phyloP scores from a whole-genome alignment of 2,888 invertebrate genomes.

The Rhodophaea formosa region DNA sequence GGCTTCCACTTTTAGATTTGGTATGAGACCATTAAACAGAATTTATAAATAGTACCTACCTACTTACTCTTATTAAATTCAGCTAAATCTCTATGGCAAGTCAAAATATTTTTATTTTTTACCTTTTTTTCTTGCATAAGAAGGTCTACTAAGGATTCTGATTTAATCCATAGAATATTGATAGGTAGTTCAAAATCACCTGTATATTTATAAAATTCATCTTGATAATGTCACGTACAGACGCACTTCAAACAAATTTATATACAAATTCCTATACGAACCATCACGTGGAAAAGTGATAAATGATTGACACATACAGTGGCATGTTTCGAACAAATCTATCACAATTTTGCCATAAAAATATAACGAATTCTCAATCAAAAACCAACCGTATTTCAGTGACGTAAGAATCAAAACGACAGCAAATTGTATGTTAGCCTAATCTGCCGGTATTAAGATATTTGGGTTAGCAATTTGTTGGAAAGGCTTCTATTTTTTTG shows the following conservation, averaged over 20 bases:
- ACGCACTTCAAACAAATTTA: neutral
- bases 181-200: too few relatives aligned
- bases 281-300: neutral
- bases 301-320: neutral
- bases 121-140: too few relatives aligned
- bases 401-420: neutral
- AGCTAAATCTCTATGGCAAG: too few relatives aligned
- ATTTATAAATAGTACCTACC: too few relatives aligned
- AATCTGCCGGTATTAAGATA: conserved; percentile 23
- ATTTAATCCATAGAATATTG: too few relatives aligned
- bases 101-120: too few relatives aligned
- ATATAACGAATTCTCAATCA: neutral
- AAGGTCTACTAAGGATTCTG: too few relatives aligned
- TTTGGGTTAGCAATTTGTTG: conserved; percentile 22
- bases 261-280: neutral
- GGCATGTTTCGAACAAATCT: neutral
- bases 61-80: too few relatives aligned
- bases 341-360: neutral
- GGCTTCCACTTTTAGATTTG: too few relatives aligned
- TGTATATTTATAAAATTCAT: too few relatives aligned
- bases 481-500: neutral
- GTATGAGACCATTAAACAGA: too few relatives aligned
- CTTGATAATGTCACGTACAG: neutral
- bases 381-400: neutral
- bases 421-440: neutral